Conservation (phyloP, 2,113 vertebrate genomes). For the Gavialis gangeticus region DNA sequence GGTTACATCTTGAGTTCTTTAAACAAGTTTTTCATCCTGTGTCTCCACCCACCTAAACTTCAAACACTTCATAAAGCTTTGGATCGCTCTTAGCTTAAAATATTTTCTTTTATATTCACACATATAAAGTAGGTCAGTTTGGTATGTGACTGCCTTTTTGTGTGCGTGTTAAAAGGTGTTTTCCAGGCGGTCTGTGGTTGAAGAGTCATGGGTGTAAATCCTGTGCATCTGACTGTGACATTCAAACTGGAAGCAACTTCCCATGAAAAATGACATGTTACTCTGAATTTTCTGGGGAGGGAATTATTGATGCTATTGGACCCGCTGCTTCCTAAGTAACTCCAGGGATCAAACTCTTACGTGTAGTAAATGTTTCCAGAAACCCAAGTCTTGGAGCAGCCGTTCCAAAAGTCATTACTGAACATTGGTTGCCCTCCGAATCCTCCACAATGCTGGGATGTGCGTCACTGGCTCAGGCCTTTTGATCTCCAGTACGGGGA, state of each 20-base stretch:
- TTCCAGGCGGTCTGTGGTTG: slow-evolving; percentile 43
- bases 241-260: not conserved
- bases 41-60: slow-evolving; percentile 37
- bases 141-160: slow-evolving; percentile 53
- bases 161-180: not conserved
- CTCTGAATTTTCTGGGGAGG: not conserved
- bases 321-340: not conserved
- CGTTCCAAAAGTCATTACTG: not conserved
- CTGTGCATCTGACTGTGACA: not conserved
- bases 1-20: slow-evolving; percentile 4
- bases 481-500: not conserved
- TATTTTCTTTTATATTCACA: slow-evolving; percentile 56
- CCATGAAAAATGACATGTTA: not conserved
- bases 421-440: rapidly evolving
- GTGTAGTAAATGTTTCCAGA: not conserved
- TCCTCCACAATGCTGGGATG: not conserved
- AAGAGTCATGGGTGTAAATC: not conserved
- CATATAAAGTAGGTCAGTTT: slow-evolving; percentile 56
- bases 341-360: not conserved
- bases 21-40: slow-evolving; percentile 51
- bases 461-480: not conserved
- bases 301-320: not conserved
- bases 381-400: not conserved
- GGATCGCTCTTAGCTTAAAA: slow-evolving; percentile 47
- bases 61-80: slow-evolving; percentile 65